Evolutionary conservation across 2,113 vertebrate genomes (phyloP), one percentile per base, ranked within the genome.

Genomic region (Corydoras maculifer): DNA sequence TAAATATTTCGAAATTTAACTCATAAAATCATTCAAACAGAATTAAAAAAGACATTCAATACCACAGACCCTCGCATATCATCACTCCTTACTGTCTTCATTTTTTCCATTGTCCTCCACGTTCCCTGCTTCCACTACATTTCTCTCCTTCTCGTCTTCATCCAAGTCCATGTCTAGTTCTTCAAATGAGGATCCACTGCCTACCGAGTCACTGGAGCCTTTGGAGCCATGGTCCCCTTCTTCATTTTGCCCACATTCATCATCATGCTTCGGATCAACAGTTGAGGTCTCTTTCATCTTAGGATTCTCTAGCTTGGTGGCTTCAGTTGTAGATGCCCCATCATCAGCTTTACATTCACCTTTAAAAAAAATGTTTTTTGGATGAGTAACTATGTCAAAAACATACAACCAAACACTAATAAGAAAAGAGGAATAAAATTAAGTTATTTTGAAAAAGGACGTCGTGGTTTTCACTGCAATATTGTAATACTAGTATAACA

Each of bases 101-200:
- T 65, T 75, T 73, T 76, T 68, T 14, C 62, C 77, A 11, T 29
- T 71, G 58, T 77, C 76, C 58, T 61, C 73, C 51, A 63, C 70
- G n/a, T 48, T 62, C 62, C 60, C 62, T 49, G 68, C 79, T 58
- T 63, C 73, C 48, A 69, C 66, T 70, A 76, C 79, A 62, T 82
- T 82, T 61, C 83, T 73, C 48, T 66, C 70, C 35, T 87, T 88
- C 9, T 76, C 82, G 0, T 85, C 84, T 54, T 80, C 85, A 0
- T 83, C 68, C 2, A 66, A 87, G 80, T 97, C 95, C 86, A 96
- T 87, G 83, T 95, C 95, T 58, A 98, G 90, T 81, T 98, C 96
- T 81, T 98, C 95, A 1, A 98, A 98, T 72, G 96, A 98, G 0
- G 96, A 98, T 74, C 94, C 91, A 0, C 96, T 98, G 83, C 90